Evolutionary conservation across 2,113 vertebrate genomes (phyloP).

Genomic region (Peucedramus taeniatus): DNA sequence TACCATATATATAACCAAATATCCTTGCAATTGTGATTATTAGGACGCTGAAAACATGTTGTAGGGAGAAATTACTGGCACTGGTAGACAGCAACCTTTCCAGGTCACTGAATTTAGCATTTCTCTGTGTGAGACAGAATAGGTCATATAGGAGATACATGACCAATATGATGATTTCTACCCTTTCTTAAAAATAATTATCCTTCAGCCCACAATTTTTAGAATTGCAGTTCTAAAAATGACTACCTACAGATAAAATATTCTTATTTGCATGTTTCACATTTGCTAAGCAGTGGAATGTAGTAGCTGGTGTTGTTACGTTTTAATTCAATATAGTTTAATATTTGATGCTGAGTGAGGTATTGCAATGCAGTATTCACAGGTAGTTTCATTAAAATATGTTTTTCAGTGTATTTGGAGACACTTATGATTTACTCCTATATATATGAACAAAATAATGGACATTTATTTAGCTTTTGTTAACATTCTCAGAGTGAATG

Average conservation of each 20-base stretch:
- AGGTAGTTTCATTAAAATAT: not conserved
- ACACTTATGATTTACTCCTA: not conserved
- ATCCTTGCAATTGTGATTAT: not conserved
- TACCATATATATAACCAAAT: not conserved
- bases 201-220: not conserved
- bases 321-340: not conserved
- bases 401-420: not conserved
- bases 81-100: not conserved
- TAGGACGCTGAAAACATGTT: not conserved
- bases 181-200: not conserved
- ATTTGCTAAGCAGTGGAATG: not conserved
- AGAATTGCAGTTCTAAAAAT: not conserved
- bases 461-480: not conserved
- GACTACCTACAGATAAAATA: not conserved
- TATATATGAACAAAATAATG: not conserved
- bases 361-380: not conserved
- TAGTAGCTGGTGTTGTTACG: not conserved
- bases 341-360: not conserved
- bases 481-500: not conserved
- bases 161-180: not conserved
- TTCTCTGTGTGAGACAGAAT: not conserved
- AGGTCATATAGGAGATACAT: not conserved
- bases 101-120: not conserved
- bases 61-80: not conserved
- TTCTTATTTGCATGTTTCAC: not conserved